Evolutionary conservation across 2,113 vertebrate species (phyloP).

Genomic region (Sturnus vulgaris): DNA sequence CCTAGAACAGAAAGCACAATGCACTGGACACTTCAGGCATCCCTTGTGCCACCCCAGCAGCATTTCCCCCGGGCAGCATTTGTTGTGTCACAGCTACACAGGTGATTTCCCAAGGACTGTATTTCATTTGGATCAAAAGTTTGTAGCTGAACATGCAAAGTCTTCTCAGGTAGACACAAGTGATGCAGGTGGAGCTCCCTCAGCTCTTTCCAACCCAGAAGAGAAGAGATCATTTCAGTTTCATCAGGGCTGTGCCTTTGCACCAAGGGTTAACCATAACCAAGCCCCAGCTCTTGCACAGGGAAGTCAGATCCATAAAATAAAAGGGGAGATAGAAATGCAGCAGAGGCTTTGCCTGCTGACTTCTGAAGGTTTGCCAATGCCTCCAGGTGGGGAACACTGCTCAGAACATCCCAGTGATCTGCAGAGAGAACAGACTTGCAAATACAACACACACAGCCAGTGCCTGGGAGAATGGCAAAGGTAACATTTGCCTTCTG

Average conservation of each 20-base stretch:
- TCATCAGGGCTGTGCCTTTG: background rate
- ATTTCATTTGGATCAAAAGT: background rate
- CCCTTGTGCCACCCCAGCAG: background rate
- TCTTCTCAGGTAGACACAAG: background rate
- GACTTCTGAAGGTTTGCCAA: background rate
- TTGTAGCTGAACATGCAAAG: background rate
- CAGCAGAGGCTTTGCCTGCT: background rate
- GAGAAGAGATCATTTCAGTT: background rate
- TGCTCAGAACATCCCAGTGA: background rate
- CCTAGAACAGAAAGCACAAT: background rate
- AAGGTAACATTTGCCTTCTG: background rate
- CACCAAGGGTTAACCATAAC: background rate
- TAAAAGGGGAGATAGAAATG: background rate
- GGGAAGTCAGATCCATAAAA: background rate
- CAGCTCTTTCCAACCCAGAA: background rate
- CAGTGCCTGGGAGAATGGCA: background rate
- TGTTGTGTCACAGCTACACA: background rate
- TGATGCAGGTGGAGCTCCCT: background rate
- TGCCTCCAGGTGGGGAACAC: background rate
- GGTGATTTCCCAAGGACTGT: background rate
- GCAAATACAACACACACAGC: background rate
- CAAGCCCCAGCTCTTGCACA: background rate
- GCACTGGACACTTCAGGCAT: background rate
- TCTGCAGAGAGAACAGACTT: background rate
- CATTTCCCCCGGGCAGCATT: background rate